phyloP scores from a whole-genome alignment of 64 coral and sea anemone species.

The Cladopsammia gracilis region DNA sequence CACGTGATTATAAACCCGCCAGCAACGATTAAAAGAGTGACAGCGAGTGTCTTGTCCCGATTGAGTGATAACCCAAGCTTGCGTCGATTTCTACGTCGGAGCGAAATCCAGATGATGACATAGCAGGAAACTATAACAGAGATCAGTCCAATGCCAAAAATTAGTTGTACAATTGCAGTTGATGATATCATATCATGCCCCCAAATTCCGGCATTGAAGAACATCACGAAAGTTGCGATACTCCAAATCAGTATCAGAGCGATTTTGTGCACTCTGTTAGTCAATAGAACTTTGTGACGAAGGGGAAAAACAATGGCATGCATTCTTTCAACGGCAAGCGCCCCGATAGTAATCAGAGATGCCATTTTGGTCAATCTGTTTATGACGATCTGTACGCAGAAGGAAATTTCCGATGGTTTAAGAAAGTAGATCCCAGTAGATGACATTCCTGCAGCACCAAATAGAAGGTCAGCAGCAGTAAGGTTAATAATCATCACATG shows the following conservation, averaged over 20 bases:
- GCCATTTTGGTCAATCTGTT: background rate
- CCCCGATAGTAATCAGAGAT: background rate
- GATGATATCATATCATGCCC: background rate
- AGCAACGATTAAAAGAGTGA: background rate
- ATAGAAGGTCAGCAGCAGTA: constrained; percentile 16
- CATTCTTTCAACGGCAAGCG: background rate
- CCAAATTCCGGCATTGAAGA: background rate
- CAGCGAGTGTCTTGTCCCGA: background rate
- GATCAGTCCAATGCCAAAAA: background rate
- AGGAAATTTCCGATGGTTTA: background rate
- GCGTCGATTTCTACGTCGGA: background rate
- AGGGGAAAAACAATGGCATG: background rate
- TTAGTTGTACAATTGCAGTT: too few relatives aligned
- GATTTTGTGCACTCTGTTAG: background rate
- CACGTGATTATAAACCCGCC: background rate
- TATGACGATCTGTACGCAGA: background rate
- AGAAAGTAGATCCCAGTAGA: background rate
- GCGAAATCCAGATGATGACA: background rate
- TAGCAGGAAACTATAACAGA: background rate
- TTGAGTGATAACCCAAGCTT: too few relatives aligned
- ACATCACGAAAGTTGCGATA: background rate
- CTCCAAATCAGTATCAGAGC: background rate
- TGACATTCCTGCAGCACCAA: background rate
- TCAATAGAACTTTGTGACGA: background rate
- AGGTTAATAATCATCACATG: constrained; percentile 38